Base-by-base conservation (phyloP, 64 coral and sea anemone genomes). In the Montipora sp. region DNA sequence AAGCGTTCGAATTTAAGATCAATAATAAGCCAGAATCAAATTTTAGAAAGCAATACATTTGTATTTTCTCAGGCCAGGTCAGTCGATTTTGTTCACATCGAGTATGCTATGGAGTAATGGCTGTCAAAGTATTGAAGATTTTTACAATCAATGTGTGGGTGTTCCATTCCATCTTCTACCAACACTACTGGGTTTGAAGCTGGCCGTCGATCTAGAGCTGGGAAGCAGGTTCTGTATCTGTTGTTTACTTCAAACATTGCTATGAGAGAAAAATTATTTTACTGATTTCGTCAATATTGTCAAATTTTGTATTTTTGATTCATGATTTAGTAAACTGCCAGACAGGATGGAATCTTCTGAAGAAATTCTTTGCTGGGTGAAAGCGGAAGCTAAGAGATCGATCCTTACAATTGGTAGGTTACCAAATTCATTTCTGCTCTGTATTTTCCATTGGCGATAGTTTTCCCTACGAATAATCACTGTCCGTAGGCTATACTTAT, bases 111-210 rank as follows among this genome's bases (percentile, higher is more conserved):
- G 87, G 92, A 13, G 16, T 36, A 12, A 9, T 14, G 21, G 16
- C 15, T 51, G 78, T 50, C 16, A 94, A 21, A 89, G 7, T 67
- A 83, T 94, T 3, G 57, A 75, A 67, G 87, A 94, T 13, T 89
- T 89, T 80, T 83, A 89, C 27, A 67, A 63, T 15, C 57, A 76
- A 72, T 83, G 77, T 5, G 16, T 94, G 47, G 92, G 92, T 75
- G 67, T 94, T 75, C 59, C 71, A 5, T 45, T 73, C 5, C 75
- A 76, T 47, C 92, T 94, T 83, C 78, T 88, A 0, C 92, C 92
- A 3, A 94, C 92, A 5, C 24, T 94, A 18, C 92, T 94, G 47
- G 92, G 86, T 43, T 81, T 94, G 36, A 88, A 94, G 47, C 92
- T 94, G 2, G 86, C 92, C 75, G 86, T 89, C 47, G 78, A 94